These are phyloP conservation scores for Ophonus ardosiacus DNA, from an alignment of 2,888 invertebrate species.

Conservation along the genomic window DNA sequence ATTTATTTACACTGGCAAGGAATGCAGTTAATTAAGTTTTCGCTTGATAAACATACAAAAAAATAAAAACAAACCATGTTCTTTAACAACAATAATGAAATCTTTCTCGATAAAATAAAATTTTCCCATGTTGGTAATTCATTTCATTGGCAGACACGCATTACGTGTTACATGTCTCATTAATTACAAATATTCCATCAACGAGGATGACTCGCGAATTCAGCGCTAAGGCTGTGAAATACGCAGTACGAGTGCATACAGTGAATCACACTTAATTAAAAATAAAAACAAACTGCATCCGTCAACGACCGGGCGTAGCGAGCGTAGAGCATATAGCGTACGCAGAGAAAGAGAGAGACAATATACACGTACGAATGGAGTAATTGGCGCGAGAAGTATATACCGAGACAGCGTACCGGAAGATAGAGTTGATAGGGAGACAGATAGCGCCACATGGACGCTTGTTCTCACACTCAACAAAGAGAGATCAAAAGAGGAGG, in stretches of 20 bases:
- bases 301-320: slow-evolving; percentile 38
- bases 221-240: slow-evolving; percentile 4
- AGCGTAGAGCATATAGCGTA: neutral
- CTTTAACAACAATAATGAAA: slow-evolving; percentile 23
- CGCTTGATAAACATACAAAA: neutral
- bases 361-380: neutral
- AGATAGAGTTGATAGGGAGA: slow-evolving; percentile 40
- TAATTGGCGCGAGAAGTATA: slow-evolving; percentile 17
- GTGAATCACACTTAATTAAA: slow-evolving; percentile 45
- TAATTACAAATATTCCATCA: slow-evolving; percentile 48
- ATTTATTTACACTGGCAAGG: neutral
- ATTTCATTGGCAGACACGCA: slow-evolving; percentile 33
- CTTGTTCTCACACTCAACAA: slow-evolving; percentile 42
- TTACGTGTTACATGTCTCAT: slow-evolving; percentile 44
- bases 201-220: slow-evolving; percentile 30
- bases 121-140: slow-evolving; percentile 10
- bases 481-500: neutral
- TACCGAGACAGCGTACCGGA: slow-evolving; percentile 27
- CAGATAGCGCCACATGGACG: slow-evolving; percentile 46
- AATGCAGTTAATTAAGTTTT: neutral
- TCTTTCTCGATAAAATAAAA: neutral
- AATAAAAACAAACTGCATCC: slow-evolving; percentile 46
- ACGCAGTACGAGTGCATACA: slow-evolving; percentile 21
- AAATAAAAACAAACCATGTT: neutral
- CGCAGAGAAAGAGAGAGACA: neutral